Conservation (phyloP, 2,888 invertebrate genomes). For the Archaeoteleia sp. region DNA sequence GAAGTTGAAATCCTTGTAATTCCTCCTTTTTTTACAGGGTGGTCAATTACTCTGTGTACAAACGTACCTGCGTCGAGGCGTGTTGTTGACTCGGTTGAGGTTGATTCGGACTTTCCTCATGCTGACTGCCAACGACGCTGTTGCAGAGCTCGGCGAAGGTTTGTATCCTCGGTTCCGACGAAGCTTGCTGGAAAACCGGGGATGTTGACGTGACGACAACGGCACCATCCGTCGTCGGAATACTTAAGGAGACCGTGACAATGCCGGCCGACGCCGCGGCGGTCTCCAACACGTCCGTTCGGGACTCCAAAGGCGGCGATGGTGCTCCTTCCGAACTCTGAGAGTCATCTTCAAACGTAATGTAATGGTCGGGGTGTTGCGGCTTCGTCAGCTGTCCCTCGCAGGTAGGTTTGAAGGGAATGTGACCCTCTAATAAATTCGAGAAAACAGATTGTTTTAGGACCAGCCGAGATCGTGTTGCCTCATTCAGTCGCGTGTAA, state of each 20-base stretch:
- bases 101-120: constrained; percentile 58
- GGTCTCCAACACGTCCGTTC: constrained; percentile 74
- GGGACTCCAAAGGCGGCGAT: constrained; percentile 75
- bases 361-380: constrained; percentile 89
- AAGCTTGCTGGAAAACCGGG: constrained; percentile 74
- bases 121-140: constrained; percentile 75
- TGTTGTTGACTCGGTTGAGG: constrained; percentile 63
- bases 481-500: too few relatives aligned
- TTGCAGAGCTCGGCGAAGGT: constrained; percentile 79
- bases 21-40: too few relatives aligned
- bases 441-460: too few relatives aligned
- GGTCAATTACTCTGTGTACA: background rate
- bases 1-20: too few relatives aligned
- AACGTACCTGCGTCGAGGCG: constrained; percentile 66
- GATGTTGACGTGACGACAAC: constrained; percentile 77
- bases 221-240: constrained; percentile 77
- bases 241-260: constrained; percentile 80
- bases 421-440: constrained; percentile 82
- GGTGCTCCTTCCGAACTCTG: constrained; percentile 84
- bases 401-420: constrained; percentile 93
- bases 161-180: constrained; percentile 68
- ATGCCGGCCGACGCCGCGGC: constrained; percentile 82
- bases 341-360: constrained; percentile 92
- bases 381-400: constrained; percentile 91
- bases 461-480: too few relatives aligned